Evolutionary conservation across 2,113 vertebrate genomes (phyloP).

Genomic region (Pterocles burchelli): DNA sequence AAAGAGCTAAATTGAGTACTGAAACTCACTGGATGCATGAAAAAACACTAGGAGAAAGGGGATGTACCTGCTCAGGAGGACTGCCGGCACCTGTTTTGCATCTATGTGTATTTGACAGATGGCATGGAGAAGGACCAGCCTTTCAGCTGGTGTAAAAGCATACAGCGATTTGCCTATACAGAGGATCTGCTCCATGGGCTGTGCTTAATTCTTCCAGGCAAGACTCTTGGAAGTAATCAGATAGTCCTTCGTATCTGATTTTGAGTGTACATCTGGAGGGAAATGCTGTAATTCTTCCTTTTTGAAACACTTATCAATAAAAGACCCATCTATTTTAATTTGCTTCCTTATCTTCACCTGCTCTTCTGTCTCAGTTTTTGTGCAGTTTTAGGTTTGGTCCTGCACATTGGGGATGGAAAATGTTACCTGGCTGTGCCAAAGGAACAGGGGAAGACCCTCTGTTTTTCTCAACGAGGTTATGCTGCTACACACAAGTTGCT

Average conservation of each 20-base stretch:
- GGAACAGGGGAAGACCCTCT: not conserved
- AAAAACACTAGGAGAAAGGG: not conserved
- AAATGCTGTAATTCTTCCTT: not conserved
- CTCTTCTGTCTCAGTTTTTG: conserved; percentile 2
- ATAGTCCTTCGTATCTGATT: conserved; percentile 30
- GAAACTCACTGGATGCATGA: not conserved
- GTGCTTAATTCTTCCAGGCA: not conserved
- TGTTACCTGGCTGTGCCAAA: not conserved
- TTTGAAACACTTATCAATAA: not conserved
- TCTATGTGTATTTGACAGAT: not conserved
- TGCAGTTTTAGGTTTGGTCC: not conserved
- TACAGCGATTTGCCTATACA: not conserved
- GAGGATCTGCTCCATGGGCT: not conserved
- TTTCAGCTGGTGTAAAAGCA: not conserved
- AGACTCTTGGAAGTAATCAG: conserved; percentile 24
- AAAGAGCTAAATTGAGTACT: conserved; percentile 14
- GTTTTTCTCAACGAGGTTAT: not conserved
- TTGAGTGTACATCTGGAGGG: conserved; percentile 4
- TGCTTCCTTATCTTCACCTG: conserved; percentile 23
- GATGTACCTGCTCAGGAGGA: not conserved
- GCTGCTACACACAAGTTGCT: not conserved
- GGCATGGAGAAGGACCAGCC: not conserved
- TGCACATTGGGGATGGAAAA: not conserved
- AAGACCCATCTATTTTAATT: not conserved
- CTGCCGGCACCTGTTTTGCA: not conserved